Evolutionary conservation across 2,797 vertebrate species (phyloP), one percentile per base, ranked within the genome.

Genomic region (Benthosema pterotum): DNA sequence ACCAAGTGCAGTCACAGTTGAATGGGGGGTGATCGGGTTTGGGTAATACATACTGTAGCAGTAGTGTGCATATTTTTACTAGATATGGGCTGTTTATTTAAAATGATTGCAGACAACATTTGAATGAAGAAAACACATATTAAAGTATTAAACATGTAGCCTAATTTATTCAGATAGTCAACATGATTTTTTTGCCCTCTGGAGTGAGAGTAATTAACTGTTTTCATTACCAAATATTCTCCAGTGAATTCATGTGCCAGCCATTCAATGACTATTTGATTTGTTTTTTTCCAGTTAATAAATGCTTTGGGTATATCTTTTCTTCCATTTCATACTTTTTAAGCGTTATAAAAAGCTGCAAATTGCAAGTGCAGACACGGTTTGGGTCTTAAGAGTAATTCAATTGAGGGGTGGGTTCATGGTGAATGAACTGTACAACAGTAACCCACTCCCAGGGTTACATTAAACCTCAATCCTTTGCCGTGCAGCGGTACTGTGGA

Each of bases 151-250:
- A 54, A 43, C 2, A 38, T 38, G 8, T n/a, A 15, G 28, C 60
- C 65, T 69, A 68, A 83, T 85, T 82, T 80, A 75, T 74, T 51
- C 52, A 54, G 77, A 61, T 65, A 71, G 67, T 72, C 16, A 45
- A 42, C 66, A 77, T 68, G 56, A n/a, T n/a, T n/a, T 69, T 79
- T 82, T 77, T 67, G 64, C 79, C 83, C 76, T 80, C 80, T 64
- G 72, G 84, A 74, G 60, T 73, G 45, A 48, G 28, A 73, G 81
- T 83, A 86, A 89, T 88, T 78, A 83, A 90, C 86, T 89, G 85
- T 87, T 89, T 88, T 91, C 82, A 87, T 89, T 86, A 82, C 67
- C 68, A 80, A 83, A 75, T 43, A 72, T 79, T 79, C 78, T 86
- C 79, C 73, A 60, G 84, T 74, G 78, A 45, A 79, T 78, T 82